phyloP scores from a whole-genome alignment of 2,797 vertebrate genomes.

The Alauda arvensis region DNA sequence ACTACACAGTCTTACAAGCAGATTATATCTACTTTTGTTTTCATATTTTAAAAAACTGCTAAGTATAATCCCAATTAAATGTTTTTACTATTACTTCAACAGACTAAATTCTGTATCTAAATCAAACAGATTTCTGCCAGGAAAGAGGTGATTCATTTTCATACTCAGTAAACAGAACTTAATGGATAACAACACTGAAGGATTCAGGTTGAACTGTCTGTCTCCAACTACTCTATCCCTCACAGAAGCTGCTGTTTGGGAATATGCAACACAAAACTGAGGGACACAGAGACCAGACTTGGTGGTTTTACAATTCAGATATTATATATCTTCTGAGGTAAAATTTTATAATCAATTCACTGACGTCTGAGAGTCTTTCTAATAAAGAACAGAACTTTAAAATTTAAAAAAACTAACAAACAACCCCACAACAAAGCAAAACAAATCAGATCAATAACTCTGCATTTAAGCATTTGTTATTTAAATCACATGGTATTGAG shows the following conservation, averaged over 20 bases:
- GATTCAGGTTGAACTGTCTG: not conserved
- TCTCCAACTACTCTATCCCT: not conserved
- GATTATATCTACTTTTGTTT: not conserved
- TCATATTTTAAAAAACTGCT: not conserved
- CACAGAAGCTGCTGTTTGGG: not conserved
- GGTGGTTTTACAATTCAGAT: not conserved
- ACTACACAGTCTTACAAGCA: not conserved
- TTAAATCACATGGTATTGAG: not conserved
- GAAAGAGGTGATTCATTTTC: not conserved
- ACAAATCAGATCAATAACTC: not conserved
- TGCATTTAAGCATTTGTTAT: not conserved
- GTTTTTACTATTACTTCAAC: slow-evolving; percentile 12
- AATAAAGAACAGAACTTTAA: not conserved
- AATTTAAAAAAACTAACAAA: not conserved
- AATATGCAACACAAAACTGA: not conserved
- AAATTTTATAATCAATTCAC: not conserved
- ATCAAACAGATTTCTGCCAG: slow-evolving; percentile 9
- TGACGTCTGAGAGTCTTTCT: not conserved
- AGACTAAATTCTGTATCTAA: slow-evolving; percentile 42
- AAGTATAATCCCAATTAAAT: slow-evolving; percentile 35
- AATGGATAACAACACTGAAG: not conserved
- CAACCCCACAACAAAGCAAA: not conserved
- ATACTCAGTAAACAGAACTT: not conserved
- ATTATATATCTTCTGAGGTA: not conserved
- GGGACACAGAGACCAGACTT: not conserved